Evolutionary conservation across 2,888 invertebrate genomes (phyloP).

Genomic region (Pelosia muscerda): DNA sequence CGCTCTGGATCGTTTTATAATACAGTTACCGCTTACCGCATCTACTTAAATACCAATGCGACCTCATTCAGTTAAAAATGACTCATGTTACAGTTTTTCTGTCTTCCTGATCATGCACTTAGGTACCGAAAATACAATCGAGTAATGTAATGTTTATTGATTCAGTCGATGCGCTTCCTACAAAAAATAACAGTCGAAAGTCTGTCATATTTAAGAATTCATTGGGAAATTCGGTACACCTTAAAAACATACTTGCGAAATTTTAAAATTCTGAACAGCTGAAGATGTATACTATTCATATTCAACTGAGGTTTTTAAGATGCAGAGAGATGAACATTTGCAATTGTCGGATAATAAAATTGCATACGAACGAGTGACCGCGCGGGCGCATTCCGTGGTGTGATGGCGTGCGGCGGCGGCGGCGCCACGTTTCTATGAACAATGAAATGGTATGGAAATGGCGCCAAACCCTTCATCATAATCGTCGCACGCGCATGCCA

Average conservation of each 20-base stretch:
- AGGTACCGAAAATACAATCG: slow-evolving; percentile 65
- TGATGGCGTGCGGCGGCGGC: slow-evolving; percentile 25
- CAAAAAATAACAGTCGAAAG: slow-evolving; percentile 50
- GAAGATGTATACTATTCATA: slow-evolving; percentile 66
- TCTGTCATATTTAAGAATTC: slow-evolving; percentile 52
- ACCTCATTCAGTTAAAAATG: slow-evolving; percentile 72
- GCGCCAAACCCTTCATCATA: slow-evolving; percentile 80
- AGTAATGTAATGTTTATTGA: slow-evolving; percentile 72
- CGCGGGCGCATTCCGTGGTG: slow-evolving; percentile 10
- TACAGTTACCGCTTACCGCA: slow-evolving; percentile 56
- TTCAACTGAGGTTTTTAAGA: slow-evolving; percentile 65
- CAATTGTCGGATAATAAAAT: slow-evolving; percentile 78
- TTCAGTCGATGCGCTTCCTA: slow-evolving; percentile 67
- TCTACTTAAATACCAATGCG: slow-evolving; percentile 65
- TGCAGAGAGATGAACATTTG: slow-evolving; percentile 72
- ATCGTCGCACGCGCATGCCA: slow-evolving; percentile 70
- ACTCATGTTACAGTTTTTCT: slow-evolving; percentile 64
- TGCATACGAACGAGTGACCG: slow-evolving; percentile 75
- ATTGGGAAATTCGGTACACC: slow-evolving; percentile 63
- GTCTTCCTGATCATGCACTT: slow-evolving; percentile 69
- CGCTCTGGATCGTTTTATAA: slow-evolving; percentile 50
- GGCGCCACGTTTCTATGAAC: slow-evolving; percentile 85
- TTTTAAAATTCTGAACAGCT: slow-evolving; percentile 73
- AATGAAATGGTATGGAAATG: slow-evolving; percentile 81
- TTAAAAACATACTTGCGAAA: slow-evolving; percentile 66